Conservation (phyloP, 2,113 vertebrate genomes). For the Echinops telfairi region DNA sequence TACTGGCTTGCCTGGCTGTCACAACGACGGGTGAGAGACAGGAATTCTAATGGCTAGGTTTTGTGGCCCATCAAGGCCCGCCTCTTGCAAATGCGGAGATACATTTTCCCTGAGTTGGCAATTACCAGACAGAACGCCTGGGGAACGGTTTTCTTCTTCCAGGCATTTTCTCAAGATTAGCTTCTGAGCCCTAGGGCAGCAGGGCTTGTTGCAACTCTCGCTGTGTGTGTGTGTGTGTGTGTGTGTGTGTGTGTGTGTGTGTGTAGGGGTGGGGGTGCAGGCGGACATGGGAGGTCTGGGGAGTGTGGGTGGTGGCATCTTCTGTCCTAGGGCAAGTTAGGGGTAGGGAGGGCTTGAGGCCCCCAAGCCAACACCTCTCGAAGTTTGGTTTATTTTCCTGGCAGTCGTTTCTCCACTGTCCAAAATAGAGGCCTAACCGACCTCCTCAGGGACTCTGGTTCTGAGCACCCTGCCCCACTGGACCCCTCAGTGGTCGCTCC, state of each 20-base stretch:
- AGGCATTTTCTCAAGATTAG: constrained; percentile 71
- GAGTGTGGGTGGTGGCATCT: background rate
- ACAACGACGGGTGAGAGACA: background rate
- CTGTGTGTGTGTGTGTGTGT: too few relatives aligned
- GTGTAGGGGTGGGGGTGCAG: background rate
- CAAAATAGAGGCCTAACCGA: background rate
- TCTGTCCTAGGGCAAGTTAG: background rate
- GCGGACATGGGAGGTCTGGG: background rate
- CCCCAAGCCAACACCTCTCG: background rate
- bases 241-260: too few relatives aligned
- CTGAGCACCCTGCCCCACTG: background rate
- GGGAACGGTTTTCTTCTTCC: constrained; percentile 26
- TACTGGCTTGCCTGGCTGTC: background rate
- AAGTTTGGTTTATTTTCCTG: background rate
- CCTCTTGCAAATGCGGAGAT: constrained; percentile 62
- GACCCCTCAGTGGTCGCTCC: background rate
- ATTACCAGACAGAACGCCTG: constrained; percentile 46
- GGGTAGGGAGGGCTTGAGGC: background rate
- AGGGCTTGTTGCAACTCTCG: background rate
- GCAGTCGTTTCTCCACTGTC: background rate
- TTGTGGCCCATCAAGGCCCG: constrained; percentile 61
- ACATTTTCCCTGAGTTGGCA: constrained; percentile 57
- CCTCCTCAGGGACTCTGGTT: background rate
- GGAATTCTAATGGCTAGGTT: constrained; percentile 69
- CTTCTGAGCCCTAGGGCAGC: constrained; percentile 46